Base-by-base conservation (phyloP, 2,888 invertebrate genomes). In the Lobophora halterata region DNA sequence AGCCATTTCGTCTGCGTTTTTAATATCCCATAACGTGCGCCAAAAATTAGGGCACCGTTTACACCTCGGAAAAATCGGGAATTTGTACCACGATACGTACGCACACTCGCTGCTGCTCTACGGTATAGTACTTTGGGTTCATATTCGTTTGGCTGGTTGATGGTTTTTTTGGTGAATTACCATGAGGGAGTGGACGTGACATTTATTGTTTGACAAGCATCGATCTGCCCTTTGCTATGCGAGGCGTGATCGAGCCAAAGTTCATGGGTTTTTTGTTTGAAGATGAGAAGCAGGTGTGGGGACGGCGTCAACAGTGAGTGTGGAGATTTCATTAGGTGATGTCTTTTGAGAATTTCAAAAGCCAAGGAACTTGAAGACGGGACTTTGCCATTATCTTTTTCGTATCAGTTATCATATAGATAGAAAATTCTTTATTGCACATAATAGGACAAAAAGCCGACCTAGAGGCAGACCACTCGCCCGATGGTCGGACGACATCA, bases 131-230 rank as follows among this genome's bases (percentile, higher is more conserved):
- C 0, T 14, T 67, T 75, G 46, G 46, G 68, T 43, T 49, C 26
- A 46, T 12, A 46, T 48, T 74, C 1, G 30, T 26, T 18, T 54
- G 50, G 4, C 6, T 1, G 3, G 17, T 13, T 3, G 3, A 1
- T 6, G 18, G 8, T 18, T 35, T 34, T 29, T 52, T 56, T 46
- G 17, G 53, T 65, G 50, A 61, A 76, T 76, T 76, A 77, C 61
- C 73, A 74, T 79, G 69, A 79, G 85, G 86, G 86, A 82, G 77
- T 86, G 86, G 83, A 86, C 86, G 82, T 86, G 86, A 83, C 86
- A 86, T 87, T 87, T 85, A 86, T 87, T 86, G 86, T 87, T 83
- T 86, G 86, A 85, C 85, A 81, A 80, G 74, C 80, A 87, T 87
- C 86, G 86, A 86, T 86, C 85, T 86, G 85, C 74, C 81, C 81